Evolutionary conservation across 2,888 invertebrate species (phyloP).

Genomic region (Lasioglossum morio): DNA sequence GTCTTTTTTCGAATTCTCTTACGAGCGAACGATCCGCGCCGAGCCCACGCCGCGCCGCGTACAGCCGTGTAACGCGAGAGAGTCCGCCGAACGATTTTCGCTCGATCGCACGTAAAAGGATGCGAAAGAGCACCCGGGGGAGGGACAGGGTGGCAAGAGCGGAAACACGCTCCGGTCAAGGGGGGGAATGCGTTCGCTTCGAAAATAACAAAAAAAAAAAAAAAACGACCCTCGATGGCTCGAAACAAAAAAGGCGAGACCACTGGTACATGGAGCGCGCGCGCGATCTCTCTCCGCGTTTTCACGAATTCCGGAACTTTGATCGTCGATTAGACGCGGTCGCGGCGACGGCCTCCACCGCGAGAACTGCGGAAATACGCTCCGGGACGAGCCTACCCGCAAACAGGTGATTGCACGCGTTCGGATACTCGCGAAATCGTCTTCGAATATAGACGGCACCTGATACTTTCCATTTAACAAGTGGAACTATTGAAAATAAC

Average conservation of each 20-base stretch:
- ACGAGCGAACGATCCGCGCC: not conserved
- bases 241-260: not conserved
- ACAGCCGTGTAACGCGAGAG: not conserved
- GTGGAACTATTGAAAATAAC: no score
- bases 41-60: not conserved
- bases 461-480: no score
- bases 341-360: not conserved
- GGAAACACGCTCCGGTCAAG: not conserved
- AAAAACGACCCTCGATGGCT: not conserved
- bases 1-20: slow-evolving; percentile 43
- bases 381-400: not conserved
- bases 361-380: not conserved
- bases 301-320: not conserved
- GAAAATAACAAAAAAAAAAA: not conserved
- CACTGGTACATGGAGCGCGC: not conserved
- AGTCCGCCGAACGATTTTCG: slow-evolving; percentile 9
- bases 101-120: slow-evolving; percentile 3
- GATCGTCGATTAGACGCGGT: not conserved
- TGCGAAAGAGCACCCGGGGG: not conserved
- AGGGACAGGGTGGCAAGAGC: not conserved
- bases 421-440: no score
- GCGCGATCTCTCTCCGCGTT: not conserved
- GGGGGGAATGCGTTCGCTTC: not conserved
- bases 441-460: no score
- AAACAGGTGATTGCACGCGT: not conserved